Conservation (phyloP, 2,888 invertebrate genomes). For the Agonopterix arenella region DNA sequence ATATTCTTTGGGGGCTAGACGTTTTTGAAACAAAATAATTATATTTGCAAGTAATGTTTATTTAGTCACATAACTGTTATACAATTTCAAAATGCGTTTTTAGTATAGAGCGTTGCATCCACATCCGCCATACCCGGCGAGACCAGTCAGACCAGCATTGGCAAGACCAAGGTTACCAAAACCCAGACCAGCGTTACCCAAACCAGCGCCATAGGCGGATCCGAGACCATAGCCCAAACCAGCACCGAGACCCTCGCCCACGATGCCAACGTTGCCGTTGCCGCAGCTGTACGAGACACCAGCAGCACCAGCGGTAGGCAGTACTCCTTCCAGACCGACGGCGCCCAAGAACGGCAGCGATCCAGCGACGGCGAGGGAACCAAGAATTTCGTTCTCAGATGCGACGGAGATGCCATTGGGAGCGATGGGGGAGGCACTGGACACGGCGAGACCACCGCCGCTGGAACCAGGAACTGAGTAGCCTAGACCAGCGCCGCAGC, state of each 20-base stretch:
- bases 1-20: too few species aligned
- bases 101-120: too few species aligned
- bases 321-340: slow-evolving; percentile 22
- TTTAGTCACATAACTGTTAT: too few species aligned
- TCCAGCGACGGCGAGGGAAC: slow-evolving; percentile 20
- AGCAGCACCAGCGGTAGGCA: slow-evolving; percentile 32
- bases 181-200: background rate
- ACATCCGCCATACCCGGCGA: background rate
- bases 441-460: slow-evolving; percentile 23
- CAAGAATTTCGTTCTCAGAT: slow-evolving; percentile 28
- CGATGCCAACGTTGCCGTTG: slow-evolving; percentile 18
- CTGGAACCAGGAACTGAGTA: slow-evolving; percentile 11
- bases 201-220: background rate
- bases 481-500: background rate
- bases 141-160: background rate
- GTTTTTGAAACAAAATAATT: too few species aligned
- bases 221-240: background rate
- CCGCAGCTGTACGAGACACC: slow-evolving; percentile 37
- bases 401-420: slow-evolving; percentile 31
- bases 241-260: background rate
- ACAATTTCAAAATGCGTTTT: too few species aligned
- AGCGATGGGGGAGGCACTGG: slow-evolving; percentile 28
- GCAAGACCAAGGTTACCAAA: background rate
- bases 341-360: slow-evolving; percentile 26
- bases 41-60: too few species aligned